Evolutionary conservation across 2,888 invertebrate species (phyloP).

Genomic region (Macrophya alboannulata): DNA sequence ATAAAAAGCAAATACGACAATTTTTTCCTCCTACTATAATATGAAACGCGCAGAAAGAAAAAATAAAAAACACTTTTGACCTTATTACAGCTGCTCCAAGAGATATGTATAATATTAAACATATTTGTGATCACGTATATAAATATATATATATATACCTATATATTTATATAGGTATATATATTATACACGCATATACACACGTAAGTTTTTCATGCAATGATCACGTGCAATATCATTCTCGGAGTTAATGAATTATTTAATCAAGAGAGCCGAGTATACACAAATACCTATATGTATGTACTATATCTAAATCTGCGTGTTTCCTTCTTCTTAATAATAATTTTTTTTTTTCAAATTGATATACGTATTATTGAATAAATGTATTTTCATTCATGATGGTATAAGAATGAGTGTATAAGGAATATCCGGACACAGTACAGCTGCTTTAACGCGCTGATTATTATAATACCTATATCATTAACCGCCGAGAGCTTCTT

Average conservation of each 20-base stretch:
- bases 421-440: too few species aligned
- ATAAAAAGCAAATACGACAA: not conserved
- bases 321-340: not conserved
- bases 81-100: not conserved
- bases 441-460: too few species aligned
- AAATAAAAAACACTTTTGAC: conserved; percentile 17
- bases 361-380: not conserved
- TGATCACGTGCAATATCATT: conserved; percentile 13
- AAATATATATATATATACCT: not conserved
- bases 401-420: too few species aligned
- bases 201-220: not conserved
- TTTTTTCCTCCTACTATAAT: not conserved
- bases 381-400: not conserved
- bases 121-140: too few species aligned
- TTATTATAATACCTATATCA: too few species aligned
- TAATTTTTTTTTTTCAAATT: not conserved
- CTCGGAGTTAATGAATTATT: conserved; percentile 13
- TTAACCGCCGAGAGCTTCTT: too few species aligned
- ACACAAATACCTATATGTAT: not conserved
- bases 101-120: not conserved
- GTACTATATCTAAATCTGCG: too few species aligned
- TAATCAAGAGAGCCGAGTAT: not conserved
- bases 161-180: not conserved
- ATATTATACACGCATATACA: not conserved
- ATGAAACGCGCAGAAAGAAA: too few species aligned